These are phyloP conservation scores for Sinelater perroti DNA, from an alignment of 2,888 invertebrate species.

Conservation along the genomic window DNA sequence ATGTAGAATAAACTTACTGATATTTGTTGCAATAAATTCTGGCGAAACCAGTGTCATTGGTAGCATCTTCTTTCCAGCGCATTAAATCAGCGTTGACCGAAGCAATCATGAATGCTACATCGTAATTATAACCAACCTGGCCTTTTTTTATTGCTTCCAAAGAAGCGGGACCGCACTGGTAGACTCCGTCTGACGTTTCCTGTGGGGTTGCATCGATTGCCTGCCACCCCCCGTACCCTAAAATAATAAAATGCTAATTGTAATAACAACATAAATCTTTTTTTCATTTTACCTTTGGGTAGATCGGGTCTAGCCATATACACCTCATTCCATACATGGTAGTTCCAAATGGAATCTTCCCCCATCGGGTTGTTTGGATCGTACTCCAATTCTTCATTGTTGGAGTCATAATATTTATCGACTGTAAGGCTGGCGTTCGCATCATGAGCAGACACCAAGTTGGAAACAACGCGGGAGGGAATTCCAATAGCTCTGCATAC, in stretches of 20 bases:
- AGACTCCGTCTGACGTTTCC: conserved; percentile 75
- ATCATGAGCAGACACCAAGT: conserved; percentile 86
- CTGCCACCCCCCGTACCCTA: conserved; percentile 90
- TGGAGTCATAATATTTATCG: conserved; percentile 77
- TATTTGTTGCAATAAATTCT: conserved; percentile 78
- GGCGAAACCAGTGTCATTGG: conserved; percentile 70
- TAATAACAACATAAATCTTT: conserved; percentile 44
- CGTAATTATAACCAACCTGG: conserved; percentile 76
- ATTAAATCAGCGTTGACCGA: conserved; percentile 87
- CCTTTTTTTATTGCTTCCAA: conserved; percentile 81
- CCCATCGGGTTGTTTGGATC: conserved; percentile 74
- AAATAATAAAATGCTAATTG: conserved; percentile 9
- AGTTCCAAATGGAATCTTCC: conserved; percentile 86
- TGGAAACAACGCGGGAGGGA: conserved; percentile 82
- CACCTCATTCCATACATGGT: conserved; percentile 89
- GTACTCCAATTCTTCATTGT: conserved; percentile 71
- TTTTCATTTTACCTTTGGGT: conserved; percentile 67
- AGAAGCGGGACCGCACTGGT: conserved; percentile 83
- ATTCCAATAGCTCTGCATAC: conserved; percentile 83
- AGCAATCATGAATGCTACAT: conserved; percentile 80
- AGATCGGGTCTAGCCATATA: conserved; percentile 87
- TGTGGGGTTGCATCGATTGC: conserved; percentile 88
- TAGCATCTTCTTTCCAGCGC: conserved; percentile 77
- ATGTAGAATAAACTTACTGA: conserved; percentile 70
- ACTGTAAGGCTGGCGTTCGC: conserved; percentile 80